These are phyloP conservation scores for Schmidtea mediterranea DNA, from an alignment of 1,140 invertebrate species.

Conservation along the genomic window DNA sequence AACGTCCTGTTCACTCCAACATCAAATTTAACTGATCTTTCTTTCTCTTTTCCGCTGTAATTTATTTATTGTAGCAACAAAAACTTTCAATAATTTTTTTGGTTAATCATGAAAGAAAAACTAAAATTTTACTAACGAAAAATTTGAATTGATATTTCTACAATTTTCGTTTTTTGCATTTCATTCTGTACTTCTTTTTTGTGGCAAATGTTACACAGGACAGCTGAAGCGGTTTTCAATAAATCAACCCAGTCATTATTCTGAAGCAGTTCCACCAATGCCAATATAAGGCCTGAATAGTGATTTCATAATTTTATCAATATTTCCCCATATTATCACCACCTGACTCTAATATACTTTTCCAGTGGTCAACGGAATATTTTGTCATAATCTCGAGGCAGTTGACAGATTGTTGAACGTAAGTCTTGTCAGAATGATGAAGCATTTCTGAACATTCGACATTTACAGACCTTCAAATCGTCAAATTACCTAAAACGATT, in stretches of 20 bases:
- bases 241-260: slow-evolving; percentile 15
- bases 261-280: slow-evolving; percentile 16
- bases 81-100: no score
- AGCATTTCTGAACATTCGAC: slow-evolving; percentile 14
- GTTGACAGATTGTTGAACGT: slow-evolving; percentile 21
- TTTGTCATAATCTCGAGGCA: slow-evolving; percentile 23
- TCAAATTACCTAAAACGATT: slow-evolving; percentile 19
- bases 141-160: no score
- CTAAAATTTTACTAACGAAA: no score
- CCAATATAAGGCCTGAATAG: slow-evolving; percentile 15
- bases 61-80: no score
- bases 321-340: slow-evolving; percentile 5
- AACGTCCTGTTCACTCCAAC: no score
- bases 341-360: slow-evolving; percentile 21
- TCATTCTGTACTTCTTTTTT: no score
- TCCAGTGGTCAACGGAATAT: slow-evolving; percentile 18
- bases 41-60: no score
- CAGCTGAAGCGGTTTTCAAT: slow-evolving; percentile 19
- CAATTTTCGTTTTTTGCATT: no score
- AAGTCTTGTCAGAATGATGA: slow-evolving; percentile 10
- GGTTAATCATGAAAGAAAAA: no score
- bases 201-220: slow-evolving; percentile 20
- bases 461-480: slow-evolving; percentile 3
- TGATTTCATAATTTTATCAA: slow-evolving; percentile 4
- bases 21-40: no score